A percentile compares a stretch with the other conserved stretches of the same genome.
Evolutionary conservation across 2,113 vertebrate species (phyloP).

Genomic region (Cyprinus carpio): DNA sequence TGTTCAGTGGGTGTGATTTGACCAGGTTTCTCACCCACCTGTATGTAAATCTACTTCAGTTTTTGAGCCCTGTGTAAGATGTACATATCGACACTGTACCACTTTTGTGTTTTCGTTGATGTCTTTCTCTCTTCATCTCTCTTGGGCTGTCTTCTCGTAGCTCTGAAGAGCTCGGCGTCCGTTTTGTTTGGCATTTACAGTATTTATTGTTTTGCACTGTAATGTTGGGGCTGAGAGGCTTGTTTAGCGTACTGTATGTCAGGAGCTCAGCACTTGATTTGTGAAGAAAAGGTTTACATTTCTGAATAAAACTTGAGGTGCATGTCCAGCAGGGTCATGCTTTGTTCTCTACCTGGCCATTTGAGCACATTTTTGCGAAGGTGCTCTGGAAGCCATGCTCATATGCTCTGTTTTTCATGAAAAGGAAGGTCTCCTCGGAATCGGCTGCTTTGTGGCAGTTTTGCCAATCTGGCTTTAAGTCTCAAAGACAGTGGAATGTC

Average conservation of each 20-base stretch:
- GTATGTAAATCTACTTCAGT: conserved; percentile 46
- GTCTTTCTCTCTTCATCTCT: conserved; percentile 35
- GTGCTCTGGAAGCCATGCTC: background rate
- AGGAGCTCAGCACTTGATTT: background rate
- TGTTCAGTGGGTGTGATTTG: conserved; percentile 13
- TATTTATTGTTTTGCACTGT: conserved; percentile 34
- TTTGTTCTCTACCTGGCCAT: background rate
- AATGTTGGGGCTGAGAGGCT: conserved; percentile 18
- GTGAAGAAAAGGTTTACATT: background rate
- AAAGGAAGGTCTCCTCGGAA: background rate
- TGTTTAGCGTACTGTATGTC: conserved; percentile 30
- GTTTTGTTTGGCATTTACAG: conserved; percentile 13
- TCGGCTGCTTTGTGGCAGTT: background rate
- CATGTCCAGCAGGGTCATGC: conserved; percentile 5
- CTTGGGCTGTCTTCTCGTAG: conserved; percentile 10
- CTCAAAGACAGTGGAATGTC: conserved; percentile 21
- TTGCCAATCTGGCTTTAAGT: conserved; percentile 20
- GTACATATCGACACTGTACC: conserved; percentile 42
- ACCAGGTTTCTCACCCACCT: conserved; percentile 27
- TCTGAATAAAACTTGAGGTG: background rate
- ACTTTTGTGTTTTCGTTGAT: background rate
- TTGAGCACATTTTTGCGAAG: conserved; percentile 9
- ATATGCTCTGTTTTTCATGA: conserved; percentile 11
- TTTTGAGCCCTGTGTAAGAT: conserved; percentile 44
- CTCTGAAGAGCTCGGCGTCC: background rate